Base-by-base conservation (phyloP, 2,888 invertebrate genomes). In the Phengaris alcon region DNA sequence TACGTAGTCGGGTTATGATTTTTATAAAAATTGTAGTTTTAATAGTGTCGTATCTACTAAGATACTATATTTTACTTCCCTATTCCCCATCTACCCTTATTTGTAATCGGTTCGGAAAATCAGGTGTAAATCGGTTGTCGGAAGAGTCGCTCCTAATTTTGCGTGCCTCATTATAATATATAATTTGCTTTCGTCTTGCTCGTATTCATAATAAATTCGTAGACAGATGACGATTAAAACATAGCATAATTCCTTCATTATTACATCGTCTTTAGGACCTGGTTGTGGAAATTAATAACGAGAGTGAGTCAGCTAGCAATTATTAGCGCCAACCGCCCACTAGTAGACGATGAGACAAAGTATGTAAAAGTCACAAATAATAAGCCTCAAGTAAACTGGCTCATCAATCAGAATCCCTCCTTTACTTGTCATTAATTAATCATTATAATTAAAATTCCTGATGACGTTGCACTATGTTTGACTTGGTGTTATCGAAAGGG, bases 401-500 rank as follows among this genome's bases (percentile, higher is more conserved):
- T 90, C 90, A 93, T 91, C 92, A 91, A 93, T 92, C 93, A 93
- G 87, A 85, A 90, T 82, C 84, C 81, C 81, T 80, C 87, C 88
- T 88, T 68, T 84, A 85, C 88, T 88, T 85, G 84, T 88, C 89
- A 89, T 93, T 93, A 92, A 93, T 93, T 91, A 93, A 85, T 82
- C 84, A 85, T 89, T 90, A 89, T 93, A 92, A 93, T 92, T 92
- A 92, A 92, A 91, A 93, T 90, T 86, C 85, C 83, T 87, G 90
- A 92, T 93, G 93, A 93, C 93, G 90, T 84, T 86, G 91, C 92
- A 85, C 84, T 84, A 90, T 88, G 52, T 44, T 64, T 64, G 64
- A 64, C 64, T 64, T 44, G 64, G 64, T 64, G 64, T 44, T 44
- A 64, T 64, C 64, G 64, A 64, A 64, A 64, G 64, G 64, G 64